Conservation (phyloP, 1,140 invertebrate genomes). For the Ladona fulva region DNA sequence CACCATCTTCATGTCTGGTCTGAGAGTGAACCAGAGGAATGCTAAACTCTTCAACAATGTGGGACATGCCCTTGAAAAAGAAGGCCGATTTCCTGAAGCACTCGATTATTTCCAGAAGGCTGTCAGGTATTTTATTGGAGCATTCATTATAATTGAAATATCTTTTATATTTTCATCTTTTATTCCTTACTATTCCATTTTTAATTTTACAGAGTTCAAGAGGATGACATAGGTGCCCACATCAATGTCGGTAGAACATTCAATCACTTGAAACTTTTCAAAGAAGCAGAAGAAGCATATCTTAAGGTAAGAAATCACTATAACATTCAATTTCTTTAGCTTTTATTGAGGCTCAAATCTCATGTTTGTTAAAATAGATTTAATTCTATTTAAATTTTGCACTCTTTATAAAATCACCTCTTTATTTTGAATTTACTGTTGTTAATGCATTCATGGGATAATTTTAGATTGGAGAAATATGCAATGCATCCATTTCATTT, state of each 20-base stretch:
- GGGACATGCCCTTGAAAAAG: conserved; percentile 85
- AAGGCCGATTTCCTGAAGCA: conserved; percentile 74
- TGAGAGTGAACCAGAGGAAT: conserved; percentile 84
- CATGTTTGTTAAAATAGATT: no score
- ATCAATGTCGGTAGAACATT: conserved; percentile 94
- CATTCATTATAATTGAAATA: not conserved
- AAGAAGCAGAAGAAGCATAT: conserved; percentile 87
- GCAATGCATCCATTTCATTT: no score
- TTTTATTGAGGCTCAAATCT: no score
- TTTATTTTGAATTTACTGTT: no score
- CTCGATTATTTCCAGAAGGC: conserved; percentile 87
- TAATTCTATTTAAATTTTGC: no score
- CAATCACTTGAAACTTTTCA: conserved; percentile 83
- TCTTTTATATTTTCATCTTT: not conserved
- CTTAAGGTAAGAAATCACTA: conserved; percentile 46
- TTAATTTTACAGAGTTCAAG: conserved; percentile 60
- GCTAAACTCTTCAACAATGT: conserved; percentile 97
- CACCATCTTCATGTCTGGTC: conserved; percentile 82
- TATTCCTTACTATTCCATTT: conserved; percentile 19
- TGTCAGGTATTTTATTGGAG: conserved; percentile 45
- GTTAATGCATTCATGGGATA: no score
- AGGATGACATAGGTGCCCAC: conserved; percentile 92
- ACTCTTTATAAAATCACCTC: no score
- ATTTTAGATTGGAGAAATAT: no score
- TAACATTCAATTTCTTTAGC: no score